phyloP scores from a whole-genome alignment of 2,797 vertebrate species.

The Phataginus tricuspis region DNA sequence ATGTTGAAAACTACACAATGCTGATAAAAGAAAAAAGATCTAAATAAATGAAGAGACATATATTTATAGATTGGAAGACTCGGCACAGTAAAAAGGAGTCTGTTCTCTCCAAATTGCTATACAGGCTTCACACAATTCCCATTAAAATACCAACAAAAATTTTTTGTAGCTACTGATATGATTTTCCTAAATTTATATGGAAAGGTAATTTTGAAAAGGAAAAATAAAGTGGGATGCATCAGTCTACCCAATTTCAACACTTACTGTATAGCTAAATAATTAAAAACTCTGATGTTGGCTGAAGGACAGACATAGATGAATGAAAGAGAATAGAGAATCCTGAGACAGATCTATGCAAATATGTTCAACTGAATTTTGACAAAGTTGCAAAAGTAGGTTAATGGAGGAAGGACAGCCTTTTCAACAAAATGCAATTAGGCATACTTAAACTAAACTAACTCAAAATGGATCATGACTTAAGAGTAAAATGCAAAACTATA shows the following conservation, averaged over 20 bases:
- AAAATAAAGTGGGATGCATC: neutral
- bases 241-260: neutral
- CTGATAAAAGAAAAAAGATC: neutral
- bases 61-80: neutral
- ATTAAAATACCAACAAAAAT: neutral
- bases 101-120: neutral
- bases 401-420: neutral
- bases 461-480: neutral
- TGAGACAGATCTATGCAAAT: too few relatives aligned
- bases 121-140: neutral
- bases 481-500: neutral
- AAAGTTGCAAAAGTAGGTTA: neutral
- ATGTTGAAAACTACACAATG: too few relatives aligned
- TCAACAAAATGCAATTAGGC: neutral
- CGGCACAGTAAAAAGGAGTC: neutral
- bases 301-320: neutral
- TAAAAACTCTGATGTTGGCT: neutral
- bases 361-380: neutral
- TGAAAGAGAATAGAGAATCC: too few relatives aligned
- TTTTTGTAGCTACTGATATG: too few relatives aligned
- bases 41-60: neutral
- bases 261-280: neutral
- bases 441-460: neutral
- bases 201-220: neutral
- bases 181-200: neutral